These are phyloP conservation scores for Rhea americana DNA, from an alignment of 2,113 vertebrate genomes.

Conservation along the genomic window DNA sequence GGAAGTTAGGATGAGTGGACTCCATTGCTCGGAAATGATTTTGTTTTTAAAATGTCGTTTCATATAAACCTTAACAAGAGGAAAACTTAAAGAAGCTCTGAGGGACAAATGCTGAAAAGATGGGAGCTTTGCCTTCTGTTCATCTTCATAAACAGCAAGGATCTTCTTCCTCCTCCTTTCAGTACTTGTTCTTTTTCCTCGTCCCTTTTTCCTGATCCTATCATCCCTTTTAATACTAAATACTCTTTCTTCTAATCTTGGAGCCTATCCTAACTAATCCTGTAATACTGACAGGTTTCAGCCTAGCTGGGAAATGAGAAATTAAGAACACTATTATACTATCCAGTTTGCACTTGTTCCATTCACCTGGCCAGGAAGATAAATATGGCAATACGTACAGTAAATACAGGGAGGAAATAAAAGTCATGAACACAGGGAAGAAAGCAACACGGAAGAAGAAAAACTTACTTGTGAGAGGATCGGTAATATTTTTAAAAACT, in stretches of 20 bases:
- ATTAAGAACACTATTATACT: not conserved
- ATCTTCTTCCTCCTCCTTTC: not conserved
- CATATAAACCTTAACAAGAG: not conserved
- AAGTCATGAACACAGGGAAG: not conserved
- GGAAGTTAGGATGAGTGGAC: not conserved
- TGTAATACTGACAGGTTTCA: not conserved
- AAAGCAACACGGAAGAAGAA: not conserved
- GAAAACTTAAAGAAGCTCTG: not conserved
- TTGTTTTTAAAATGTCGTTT: not conserved
- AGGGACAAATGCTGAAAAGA: not conserved
- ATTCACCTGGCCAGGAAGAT: not conserved
- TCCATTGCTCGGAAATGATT: not conserved
- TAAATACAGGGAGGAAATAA: not conserved
- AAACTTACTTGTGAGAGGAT: conserved; percentile 49
- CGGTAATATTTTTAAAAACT: not conserved
- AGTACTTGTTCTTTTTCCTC: not conserved
- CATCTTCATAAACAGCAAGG: not conserved
- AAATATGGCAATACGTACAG: not conserved
- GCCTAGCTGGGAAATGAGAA: not conserved
- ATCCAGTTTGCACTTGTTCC: not conserved
- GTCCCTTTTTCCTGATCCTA: not conserved
- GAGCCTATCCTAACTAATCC: not conserved
- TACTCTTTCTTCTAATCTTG: not conserved
- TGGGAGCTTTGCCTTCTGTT: not conserved
- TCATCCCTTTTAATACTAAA: not conserved